These are phyloP conservation scores for Nestor notabilis DNA, from an alignment of 2,113 vertebrate species.

Conservation along the genomic window DNA sequence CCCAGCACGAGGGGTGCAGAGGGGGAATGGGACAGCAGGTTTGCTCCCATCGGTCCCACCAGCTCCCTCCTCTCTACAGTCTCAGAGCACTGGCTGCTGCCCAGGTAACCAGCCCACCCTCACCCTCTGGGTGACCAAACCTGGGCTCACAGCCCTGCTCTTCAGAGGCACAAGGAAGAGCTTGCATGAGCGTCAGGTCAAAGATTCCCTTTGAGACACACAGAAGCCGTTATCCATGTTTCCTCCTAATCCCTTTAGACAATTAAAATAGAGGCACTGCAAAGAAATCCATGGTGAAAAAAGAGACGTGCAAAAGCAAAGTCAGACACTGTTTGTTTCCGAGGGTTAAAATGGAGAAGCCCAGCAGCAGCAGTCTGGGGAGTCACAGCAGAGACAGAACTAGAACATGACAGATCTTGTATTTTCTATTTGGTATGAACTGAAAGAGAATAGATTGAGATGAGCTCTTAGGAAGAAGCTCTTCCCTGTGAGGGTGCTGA, in stretches of 20 bases:
- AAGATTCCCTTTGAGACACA: neutral
- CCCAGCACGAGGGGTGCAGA: neutral
- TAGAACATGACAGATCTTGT: neutral
- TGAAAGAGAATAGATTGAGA: neutral
- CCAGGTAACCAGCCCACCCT: neutral
- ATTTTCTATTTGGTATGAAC: neutral
- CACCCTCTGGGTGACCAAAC: rapidly evolving
- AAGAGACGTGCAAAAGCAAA: neutral
- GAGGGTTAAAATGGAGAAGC: neutral
- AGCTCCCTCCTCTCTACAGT: neutral
- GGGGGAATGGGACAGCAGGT: rapidly evolving
- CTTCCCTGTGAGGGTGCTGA: neutral
- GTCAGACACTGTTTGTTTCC: neutral
- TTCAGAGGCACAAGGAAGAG: neutral
- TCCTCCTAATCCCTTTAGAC: neutral
- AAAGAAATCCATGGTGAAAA: neutral
- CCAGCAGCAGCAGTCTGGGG: neutral
- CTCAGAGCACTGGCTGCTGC: rapidly evolving
- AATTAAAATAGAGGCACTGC: neutral
- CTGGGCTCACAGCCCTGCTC: neutral
- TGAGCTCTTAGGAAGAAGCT: neutral
- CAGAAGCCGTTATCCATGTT: neutral
- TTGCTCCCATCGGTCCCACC: neutral
- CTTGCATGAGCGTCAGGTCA: neutral
- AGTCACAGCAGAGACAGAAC: neutral